phyloP scores from a whole-genome alignment of 2,113 vertebrate genomes.

The pig (Sus scrofa) region T2T-Sscrofa CM000827.6:44382501-44383000 shows the following conservation, averaged over 20 bases:
- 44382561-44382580: neutral
- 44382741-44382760: neutral
- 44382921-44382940: neutral
- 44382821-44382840: neutral
- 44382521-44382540: slow-evolving; percentile 50
- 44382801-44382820: neutral
- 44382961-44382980: neutral
- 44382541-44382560: slow-evolving; percentile 53
- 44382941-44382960: neutral
- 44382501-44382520: slow-evolving; percentile 53
- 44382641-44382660: neutral
- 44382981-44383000: neutral
- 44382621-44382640: slow-evolving; percentile 40
- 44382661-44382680: neutral
- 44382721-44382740: neutral
- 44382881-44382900: neutral
- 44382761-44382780: neutral
- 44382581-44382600: slow-evolving; percentile 53
- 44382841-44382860: neutral
- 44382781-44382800: neutral
- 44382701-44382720: neutral
- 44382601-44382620: neutral
- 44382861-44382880: neutral
- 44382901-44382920: neutral
- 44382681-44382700: neutral